Conservation (phyloP, 1,140 invertebrate genomes). For the Eubasilissa regina region DNA sequence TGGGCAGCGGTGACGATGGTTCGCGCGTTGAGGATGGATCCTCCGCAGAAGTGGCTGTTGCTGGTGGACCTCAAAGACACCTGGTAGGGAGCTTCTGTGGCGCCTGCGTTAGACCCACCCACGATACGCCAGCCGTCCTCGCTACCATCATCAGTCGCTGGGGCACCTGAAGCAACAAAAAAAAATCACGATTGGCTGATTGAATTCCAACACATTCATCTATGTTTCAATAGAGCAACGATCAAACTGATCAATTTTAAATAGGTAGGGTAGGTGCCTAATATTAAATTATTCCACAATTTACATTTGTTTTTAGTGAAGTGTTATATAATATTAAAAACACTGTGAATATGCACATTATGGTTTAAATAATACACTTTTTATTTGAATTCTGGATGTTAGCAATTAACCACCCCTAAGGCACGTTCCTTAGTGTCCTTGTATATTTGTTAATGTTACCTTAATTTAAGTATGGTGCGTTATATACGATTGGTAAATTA, state of each 20-base stretch:
- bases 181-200: no score
- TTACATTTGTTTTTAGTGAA: neutral
- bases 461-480: no score
- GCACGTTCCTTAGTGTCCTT: no score
- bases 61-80: conserved; percentile 64
- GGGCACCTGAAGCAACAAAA: conserved; percentile 25
- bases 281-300: neutral
- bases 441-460: no score
- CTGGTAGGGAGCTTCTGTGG: conserved; percentile 67
- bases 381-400: no score
- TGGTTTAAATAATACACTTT: no score
- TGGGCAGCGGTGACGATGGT: conserved; percentile 73
- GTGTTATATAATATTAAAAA: no score
- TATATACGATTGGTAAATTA: no score
- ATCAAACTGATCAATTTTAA: neutral
- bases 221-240: neutral
- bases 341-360: no score
- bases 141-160: conserved; percentile 1
- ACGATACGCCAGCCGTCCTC: conserved; percentile 64
- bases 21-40: conserved; percentile 68
- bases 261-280: neutral
- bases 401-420: no score
- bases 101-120: conserved; percentile 66
- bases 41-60: conserved; percentile 71
- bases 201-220: neutral